A percentile compares a stretch with the other conserved stretches of the same genome.
These are phyloP conservation scores for Pristionchus arcanus DNA, from an alignment of 2,888 invertebrate species.

Conservation along the genomic window DNA sequence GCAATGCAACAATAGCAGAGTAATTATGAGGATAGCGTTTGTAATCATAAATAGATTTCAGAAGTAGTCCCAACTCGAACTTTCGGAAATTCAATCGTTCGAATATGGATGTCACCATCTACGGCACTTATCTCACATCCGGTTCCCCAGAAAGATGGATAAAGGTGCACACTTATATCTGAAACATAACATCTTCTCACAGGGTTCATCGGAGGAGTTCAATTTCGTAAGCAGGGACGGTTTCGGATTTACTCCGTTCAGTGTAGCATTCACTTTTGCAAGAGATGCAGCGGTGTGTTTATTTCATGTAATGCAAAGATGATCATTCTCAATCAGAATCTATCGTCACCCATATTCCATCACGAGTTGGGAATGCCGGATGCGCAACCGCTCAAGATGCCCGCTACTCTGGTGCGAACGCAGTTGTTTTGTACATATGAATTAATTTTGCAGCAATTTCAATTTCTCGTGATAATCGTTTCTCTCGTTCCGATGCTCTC, in stretches of 20 bases:
- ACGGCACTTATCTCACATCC: neutral
- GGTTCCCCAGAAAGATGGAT: neutral
- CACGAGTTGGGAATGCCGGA: neutral
- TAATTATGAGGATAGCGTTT: too few relatives aligned
- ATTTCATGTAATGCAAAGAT: neutral
- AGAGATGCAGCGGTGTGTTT: neutral
- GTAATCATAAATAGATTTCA: neutral
- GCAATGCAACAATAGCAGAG: neutral
- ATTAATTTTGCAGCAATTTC: neutral
- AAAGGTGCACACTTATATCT: neutral
- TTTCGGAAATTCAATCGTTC: neutral
- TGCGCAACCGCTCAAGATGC: neutral
- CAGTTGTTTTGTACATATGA: neutral
- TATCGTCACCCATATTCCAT: neutral
- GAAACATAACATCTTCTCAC: neutral
- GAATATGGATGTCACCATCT: neutral
- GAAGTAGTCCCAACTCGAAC: neutral
- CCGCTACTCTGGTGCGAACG: neutral
- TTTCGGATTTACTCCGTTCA: neutral
- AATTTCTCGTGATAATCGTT: neutral
- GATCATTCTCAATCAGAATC: neutral
- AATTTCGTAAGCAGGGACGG: neutral
- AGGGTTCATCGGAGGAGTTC: neutral
- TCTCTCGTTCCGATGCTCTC: slow-evolving; percentile 40
- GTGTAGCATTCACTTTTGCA: neutral